Evolutionary conservation across 2,113 vertebrate genomes (phyloP), one percentile per base, ranked within the genome.

Genomic region (Indicator indicator): DNA sequence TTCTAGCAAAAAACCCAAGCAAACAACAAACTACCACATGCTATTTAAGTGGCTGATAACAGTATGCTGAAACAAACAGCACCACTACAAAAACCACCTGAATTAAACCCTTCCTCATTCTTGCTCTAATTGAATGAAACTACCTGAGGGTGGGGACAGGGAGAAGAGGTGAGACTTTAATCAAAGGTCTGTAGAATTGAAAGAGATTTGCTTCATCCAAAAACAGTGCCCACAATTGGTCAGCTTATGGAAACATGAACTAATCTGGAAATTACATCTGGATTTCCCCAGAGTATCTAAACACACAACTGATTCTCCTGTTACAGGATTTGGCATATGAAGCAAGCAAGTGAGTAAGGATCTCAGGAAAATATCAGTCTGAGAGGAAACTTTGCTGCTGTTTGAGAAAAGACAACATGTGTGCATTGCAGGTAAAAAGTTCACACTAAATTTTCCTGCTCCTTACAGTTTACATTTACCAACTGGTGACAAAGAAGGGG

Each of bases 151-250:
- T 36, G 16, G 32, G 2, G 5, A 44, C 7, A 14, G 16, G 33
- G 28, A 55, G 16, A 58, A 23, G 32, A 62, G 27, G 32, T 4
- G 16, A 75, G 4, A 16, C 72, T 88, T 79, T 16, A n/a, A 11
- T 8, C 77, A 67, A 2, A 2, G 30, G 56, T 52, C 26, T 60
- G 20, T 26, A 64, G n/a, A 16, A 65, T 14, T 58, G 27, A 65
- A 38, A 80, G 17, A 84, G 58, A 68, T 83, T 60, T 82, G 23
- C 33, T 85, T 68, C 62, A 79, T 23, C 68, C 36, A n/a, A 76
- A 91, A 79, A 75, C 1, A 48, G 38, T 7, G 74, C 21, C 21
- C 65, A 36, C 0, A 0, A 59, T 4, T 1, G 1, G 33, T 48
- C 5, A 0, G 48, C 58, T 20, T 3, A 3, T 21, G n/a, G 40